Conservation (phyloP, 2,888 invertebrate species). For the Callyntrura sp. region DNA sequence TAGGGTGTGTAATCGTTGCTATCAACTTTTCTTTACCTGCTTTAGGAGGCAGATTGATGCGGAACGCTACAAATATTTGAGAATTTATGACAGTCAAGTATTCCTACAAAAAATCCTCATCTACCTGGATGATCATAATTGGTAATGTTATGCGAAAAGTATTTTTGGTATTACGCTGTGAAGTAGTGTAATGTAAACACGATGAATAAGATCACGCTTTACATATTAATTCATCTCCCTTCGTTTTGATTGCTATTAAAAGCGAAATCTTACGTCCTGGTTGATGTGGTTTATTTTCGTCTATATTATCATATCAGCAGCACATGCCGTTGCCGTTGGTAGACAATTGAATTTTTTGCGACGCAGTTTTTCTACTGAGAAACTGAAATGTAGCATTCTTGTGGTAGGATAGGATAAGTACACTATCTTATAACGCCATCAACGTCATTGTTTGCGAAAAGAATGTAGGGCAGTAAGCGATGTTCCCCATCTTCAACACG, state of each 20-base stretch:
- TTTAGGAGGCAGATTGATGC: neutral
- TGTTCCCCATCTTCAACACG: too few species aligned
- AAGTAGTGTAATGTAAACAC: too few species aligned
- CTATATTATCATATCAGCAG: neutral
- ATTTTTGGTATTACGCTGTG: neutral
- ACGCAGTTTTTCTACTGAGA: too few species aligned
- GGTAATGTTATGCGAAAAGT: neutral
- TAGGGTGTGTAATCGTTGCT: slow-evolving; percentile 29
- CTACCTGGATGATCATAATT: neutral
- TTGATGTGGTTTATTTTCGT: neutral
- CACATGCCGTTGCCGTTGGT: too few species aligned
- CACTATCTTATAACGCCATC: too few species aligned
- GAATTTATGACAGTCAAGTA: slow-evolving; percentile 1
- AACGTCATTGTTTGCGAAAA: too few species aligned
- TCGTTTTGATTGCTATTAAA: neutral
- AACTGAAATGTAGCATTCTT: too few species aligned
- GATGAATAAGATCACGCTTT: neutral
- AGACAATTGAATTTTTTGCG: too few species aligned
- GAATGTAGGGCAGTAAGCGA: too few species aligned
- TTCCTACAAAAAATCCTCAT: neutral
- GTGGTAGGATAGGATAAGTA: too few species aligned
- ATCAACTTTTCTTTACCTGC: too few species aligned
- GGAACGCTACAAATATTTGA: neutral
- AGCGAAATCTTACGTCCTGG: slow-evolving; percentile 19
- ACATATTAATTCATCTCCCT: neutral